These are phyloP conservation scores for Salvelinus namaycush DNA, from an alignment of 2,113 vertebrate genomes.

Conservation along the genomic window DNA sequence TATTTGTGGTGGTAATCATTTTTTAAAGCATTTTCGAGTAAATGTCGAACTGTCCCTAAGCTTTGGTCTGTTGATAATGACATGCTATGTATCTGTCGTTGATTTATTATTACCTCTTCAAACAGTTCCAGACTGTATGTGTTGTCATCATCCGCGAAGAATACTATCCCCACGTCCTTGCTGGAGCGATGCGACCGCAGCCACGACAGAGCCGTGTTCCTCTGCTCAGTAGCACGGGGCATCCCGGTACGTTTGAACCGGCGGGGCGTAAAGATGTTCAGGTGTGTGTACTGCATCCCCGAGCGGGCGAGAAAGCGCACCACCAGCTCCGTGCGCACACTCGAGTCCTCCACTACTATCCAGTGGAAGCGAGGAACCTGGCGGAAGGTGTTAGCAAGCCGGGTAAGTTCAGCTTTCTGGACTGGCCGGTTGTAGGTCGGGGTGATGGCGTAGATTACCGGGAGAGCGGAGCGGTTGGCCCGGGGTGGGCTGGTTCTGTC, in stretches of 20 bases:
- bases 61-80: too few relatives aligned
- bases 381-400: constrained; percentile 90
- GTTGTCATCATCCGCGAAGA: constrained; percentile 98
- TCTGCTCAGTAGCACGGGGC: constrained; percentile 94
- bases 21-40: too few relatives aligned
- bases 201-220: constrained; percentile 91
- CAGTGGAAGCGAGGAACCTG: constrained; percentile 93
- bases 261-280: constrained; percentile 90
- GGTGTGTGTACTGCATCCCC: constrained; percentile 86
- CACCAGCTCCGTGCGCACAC: constrained; percentile 86
- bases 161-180: constrained; percentile 85
- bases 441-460: constrained; percentile 92
- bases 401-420: constrained; percentile 96
- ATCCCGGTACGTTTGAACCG: constrained; percentile 90
- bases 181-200: constrained; percentile 82
- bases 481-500: constrained; percentile 34
- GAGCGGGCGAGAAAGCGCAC: constrained; percentile 83
- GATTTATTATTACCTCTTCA: constrained; percentile 81
- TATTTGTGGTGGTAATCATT: too few relatives aligned
- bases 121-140: constrained; percentile 98
- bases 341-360: constrained; percentile 93
- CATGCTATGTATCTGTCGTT: too few relatives aligned
- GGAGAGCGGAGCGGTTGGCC: constrained; percentile 61
- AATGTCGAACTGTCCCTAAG: too few relatives aligned
- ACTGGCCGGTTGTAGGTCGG: constrained; percentile 93